Evolutionary conservation across 2,888 invertebrate species (phyloP).

Genomic region (Hartigia nigra): DNA sequence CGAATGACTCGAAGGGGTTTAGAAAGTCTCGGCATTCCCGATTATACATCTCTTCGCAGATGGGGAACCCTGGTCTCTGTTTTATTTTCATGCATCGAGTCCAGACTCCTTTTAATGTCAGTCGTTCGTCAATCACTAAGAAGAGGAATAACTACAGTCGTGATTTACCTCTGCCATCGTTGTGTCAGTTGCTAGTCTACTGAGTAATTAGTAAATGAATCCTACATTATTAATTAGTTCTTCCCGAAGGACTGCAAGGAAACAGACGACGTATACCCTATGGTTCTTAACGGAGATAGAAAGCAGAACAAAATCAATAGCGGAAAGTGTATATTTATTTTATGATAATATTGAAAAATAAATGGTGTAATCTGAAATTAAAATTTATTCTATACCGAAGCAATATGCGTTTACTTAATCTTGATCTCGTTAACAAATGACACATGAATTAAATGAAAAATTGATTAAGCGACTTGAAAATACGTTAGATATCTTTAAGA

Average conservation of each 20-base stretch:
- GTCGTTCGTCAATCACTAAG: slow-evolving; percentile 36
- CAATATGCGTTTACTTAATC: not conserved
- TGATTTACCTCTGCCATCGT: not conserved
- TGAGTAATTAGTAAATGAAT: not conserved
- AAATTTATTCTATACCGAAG: not conserved
- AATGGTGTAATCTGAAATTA: not conserved
- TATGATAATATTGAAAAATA: not conserved
- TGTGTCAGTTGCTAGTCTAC: not conserved
- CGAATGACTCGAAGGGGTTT: not conserved
- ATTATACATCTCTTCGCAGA: not conserved
- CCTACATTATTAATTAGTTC: not conserved
- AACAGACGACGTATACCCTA: not conserved
- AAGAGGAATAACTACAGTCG: not conserved
- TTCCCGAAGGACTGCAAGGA: not conserved
- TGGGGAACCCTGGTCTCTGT: slow-evolving; percentile 7
- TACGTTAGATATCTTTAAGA: not conserved
- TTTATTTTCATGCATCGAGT: slow-evolving; percentile 15
- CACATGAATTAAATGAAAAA: not conserved
- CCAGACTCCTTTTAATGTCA: slow-evolving; percentile 26
- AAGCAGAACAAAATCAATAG: not conserved
- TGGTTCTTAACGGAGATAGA: not conserved
- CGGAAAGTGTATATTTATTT: not conserved
- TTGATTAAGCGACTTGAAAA: not conserved
- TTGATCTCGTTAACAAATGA: not conserved
- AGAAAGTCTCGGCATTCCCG: slow-evolving; percentile 4